Evolutionary conservation across 2,113 vertebrate species (phyloP).

Genomic region (Passer montanus): DNA sequence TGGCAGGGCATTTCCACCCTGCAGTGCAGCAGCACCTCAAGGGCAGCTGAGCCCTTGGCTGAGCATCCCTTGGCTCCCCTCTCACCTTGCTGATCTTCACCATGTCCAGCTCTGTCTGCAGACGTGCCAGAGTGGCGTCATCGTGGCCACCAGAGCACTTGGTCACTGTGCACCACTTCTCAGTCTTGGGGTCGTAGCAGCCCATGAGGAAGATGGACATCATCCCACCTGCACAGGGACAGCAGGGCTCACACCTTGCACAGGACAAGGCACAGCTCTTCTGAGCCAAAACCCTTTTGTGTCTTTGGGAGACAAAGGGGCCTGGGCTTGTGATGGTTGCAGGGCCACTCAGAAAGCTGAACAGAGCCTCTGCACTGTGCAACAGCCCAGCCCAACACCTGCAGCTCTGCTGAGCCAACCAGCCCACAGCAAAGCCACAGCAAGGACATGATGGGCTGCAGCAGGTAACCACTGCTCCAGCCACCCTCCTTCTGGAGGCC

Average conservation of each 20-base stretch:
- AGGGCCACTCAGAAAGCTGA: background rate
- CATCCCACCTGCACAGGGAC: constrained; percentile 85
- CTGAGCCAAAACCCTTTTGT: background rate
- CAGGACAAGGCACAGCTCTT: background rate
- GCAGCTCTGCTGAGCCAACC: background rate
- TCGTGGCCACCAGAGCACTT: constrained; percentile 95
- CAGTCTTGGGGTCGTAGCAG: constrained; percentile 89
- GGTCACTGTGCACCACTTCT: constrained; percentile 97
- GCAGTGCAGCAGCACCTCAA: background rate
- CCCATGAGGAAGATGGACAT: constrained; percentile 99
- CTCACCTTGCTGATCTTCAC: constrained; percentile 98
- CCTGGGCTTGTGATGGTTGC: background rate
- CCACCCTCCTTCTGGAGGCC: background rate
- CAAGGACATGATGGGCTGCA: background rate
- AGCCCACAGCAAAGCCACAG: background rate
- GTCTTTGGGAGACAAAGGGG: background rate
- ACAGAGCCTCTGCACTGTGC: background rate
- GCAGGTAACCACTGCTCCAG: background rate
- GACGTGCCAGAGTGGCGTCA: constrained; percentile 87
- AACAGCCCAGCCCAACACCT: background rate
- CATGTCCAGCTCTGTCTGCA: constrained; percentile 95
- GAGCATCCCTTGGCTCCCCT: background rate
- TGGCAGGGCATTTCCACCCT: background rate
- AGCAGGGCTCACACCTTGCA: background rate
- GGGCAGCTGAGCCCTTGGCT: background rate